phyloP scores from a whole-genome alignment of 2,888 invertebrate species.

The Sthenelais limicola region DNA sequence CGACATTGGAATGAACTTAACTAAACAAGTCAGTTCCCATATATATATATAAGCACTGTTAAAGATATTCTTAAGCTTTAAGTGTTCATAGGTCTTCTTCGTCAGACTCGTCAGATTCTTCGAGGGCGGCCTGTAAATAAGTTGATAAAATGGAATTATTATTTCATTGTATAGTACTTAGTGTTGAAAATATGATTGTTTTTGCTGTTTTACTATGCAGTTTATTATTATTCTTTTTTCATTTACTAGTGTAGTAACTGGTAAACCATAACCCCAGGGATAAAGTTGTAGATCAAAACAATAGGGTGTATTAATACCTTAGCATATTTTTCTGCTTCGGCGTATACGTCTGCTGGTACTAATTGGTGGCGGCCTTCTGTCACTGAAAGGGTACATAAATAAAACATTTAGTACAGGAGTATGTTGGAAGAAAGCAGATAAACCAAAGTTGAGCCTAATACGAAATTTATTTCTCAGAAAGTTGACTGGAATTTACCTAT shows the following conservation, averaged over 20 bases:
- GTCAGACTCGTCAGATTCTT: conserved; percentile 89
- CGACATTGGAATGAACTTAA: too few species aligned
- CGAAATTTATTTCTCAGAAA: too few species aligned
- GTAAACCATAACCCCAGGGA: neutral
- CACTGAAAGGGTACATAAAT: conserved; percentile 65
- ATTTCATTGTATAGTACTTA: too few species aligned
- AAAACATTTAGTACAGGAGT: too few species aligned
- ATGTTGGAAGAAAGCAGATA: too few species aligned
- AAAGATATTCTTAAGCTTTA: neutral
- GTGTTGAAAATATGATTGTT: too few species aligned
- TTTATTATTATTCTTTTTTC: neutral
- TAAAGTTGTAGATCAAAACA: neutral
- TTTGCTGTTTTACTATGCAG: too few species aligned
- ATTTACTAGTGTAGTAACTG: neutral
- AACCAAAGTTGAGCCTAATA: too few species aligned
- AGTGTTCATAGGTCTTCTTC: conserved; percentile 68
- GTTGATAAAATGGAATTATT: too few species aligned
- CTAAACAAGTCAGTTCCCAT: too few species aligned
- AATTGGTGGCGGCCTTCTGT: conserved; percentile 84
- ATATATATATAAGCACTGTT: too few species aligned
- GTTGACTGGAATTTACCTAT: too few species aligned
- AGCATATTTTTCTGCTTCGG: conserved; percentile 90
- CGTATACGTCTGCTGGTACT: conserved; percentile 83
- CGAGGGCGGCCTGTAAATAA: conserved; percentile 78
- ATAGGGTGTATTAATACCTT: conserved; percentile 73